Conservation (phyloP, 2,113 vertebrate genomes). For the Scatophagus argus region DNA sequence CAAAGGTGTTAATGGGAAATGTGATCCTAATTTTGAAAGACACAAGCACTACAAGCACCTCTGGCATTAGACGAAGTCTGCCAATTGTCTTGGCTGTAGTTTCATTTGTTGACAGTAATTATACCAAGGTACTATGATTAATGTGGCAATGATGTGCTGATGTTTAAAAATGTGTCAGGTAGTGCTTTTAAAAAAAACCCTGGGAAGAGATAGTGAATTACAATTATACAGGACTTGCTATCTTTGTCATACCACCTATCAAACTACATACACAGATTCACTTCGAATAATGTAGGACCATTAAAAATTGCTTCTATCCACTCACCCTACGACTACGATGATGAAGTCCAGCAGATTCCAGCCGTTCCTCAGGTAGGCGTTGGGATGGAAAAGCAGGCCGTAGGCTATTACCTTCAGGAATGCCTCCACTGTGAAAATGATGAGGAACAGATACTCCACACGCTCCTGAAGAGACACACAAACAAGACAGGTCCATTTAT, state of each 20-base stretch:
- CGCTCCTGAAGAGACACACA: conserved; percentile 88
- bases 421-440: conserved; percentile 99
- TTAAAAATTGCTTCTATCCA: conserved; percentile 36
- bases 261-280: not conserved
- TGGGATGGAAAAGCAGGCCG: conserved; percentile 98
- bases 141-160: conserved; percentile 28
- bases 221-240: not conserved
- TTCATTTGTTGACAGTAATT: conserved; percentile 55
- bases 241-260: not conserved
- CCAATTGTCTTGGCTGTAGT: conserved; percentile 46
- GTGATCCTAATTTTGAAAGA: conserved; percentile 18
- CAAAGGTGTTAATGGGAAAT: conserved; percentile 1
- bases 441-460: conserved; percentile 99
- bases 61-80: conserved; percentile 33
- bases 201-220: not conserved
- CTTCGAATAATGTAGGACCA: not conserved
- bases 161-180: conserved; percentile 29
- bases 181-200: conserved; percentile 16
- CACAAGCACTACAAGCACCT: not conserved
- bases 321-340: conserved; percentile 99
- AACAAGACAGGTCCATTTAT: conserved; percentile 22
- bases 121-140: conserved; percentile 29
- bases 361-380: conserved; percentile 99
- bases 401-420: conserved; percentile 99
- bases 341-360: conserved; percentile 99